Evolutionary conservation across 2,888 invertebrate species (phyloP), one percentile per base, ranked within the genome.

Genomic region (Megalurothrips usitatus): DNA sequence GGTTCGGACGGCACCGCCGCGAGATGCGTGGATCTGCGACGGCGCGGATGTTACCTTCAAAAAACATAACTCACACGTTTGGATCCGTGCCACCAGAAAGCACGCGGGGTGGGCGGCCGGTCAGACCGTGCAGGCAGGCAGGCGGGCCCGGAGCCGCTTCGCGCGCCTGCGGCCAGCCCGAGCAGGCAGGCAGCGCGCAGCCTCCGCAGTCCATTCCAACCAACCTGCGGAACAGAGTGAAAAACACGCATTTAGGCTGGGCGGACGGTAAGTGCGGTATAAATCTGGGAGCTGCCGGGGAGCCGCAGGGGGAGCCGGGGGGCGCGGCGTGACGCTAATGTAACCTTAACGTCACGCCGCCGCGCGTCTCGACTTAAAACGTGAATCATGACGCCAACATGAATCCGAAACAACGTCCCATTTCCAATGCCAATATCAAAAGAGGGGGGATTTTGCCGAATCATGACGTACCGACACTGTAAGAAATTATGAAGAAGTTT

Each of bases 171-270:
- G 17, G 58, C 14, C 52, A 19, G 19, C 11, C 58, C 19, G 58
- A 58, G 58, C 34, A 43, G 34, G 34, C 34, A 43, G 34, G 6
- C 52, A 19, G 52, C 52, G 49, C 49, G 12, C 52, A 52, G 63
- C 68, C 68, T 68, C 68, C 68, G 68, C 23, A 68, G 68, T 68
- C 68, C 68, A 68, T 68, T 68, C 23, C 34, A 43, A 68, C 68
- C n/a, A 68, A 68, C 68, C 68, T 68, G 34, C 34, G 68, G 68
- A 68, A 68, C 68, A 68, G 34, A 43, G 68, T 68, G 68, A 68
- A 68, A 68, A 68, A 68, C 68, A 68, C 68, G 23, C 68, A 68
- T 68, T 68, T 68, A 68, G 58, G 58, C 58, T 14, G 58, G 58
- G 34, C 34, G 34, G 68, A 68, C 68, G 23, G 23, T 68, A 68